A percentile compares a stretch with the other conserved stretches of the same genome.
Evolutionary conservation across 2,888 invertebrate species (phyloP).

Genomic region (Mythimna lalbum): DNA sequence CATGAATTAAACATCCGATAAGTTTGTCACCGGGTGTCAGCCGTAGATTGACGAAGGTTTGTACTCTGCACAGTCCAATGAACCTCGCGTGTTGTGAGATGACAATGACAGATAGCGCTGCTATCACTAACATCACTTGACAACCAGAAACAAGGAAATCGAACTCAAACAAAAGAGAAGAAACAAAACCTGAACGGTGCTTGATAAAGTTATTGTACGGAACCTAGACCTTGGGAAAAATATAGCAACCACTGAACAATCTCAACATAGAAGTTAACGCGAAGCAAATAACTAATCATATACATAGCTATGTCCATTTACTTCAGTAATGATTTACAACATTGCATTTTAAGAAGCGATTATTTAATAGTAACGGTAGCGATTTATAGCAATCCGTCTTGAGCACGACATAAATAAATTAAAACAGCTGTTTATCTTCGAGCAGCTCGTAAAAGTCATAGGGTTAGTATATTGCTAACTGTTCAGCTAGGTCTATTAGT

Average conservation of each 20-base stretch:
- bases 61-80: conserved; percentile 33
- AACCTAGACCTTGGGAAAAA: no score
- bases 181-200: not conserved
- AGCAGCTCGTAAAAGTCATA: conserved; percentile 52
- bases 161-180: conserved; percentile 24
- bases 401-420: conserved; percentile 49
- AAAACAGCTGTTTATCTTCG: conserved; percentile 56
- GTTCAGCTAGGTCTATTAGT: conserved; percentile 27
- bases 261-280: conserved; percentile 47
- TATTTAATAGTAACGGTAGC: conserved; percentile 44
- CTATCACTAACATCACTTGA: conserved; percentile 36
- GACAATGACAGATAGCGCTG: conserved; percentile 43
- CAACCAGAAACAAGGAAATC: conserved; percentile 22
- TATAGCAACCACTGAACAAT: conserved; percentile 29
- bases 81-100: conserved; percentile 29
- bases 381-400: conserved; percentile 54
- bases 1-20: conserved; percentile 44
- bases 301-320: conserved; percentile 53
- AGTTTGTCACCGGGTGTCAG: conserved; percentile 58
- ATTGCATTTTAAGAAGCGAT: conserved; percentile 53
- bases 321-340: conserved; percentile 54
- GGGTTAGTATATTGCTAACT: conserved; percentile 47
- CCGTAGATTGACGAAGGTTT: conserved; percentile 62
- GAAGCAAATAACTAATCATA: conserved; percentile 53
- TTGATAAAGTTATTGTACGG: conserved; percentile 13